Conservation (phyloP, 2,113 vertebrate species). For the Psammodynastes pulverulentus region DNA sequence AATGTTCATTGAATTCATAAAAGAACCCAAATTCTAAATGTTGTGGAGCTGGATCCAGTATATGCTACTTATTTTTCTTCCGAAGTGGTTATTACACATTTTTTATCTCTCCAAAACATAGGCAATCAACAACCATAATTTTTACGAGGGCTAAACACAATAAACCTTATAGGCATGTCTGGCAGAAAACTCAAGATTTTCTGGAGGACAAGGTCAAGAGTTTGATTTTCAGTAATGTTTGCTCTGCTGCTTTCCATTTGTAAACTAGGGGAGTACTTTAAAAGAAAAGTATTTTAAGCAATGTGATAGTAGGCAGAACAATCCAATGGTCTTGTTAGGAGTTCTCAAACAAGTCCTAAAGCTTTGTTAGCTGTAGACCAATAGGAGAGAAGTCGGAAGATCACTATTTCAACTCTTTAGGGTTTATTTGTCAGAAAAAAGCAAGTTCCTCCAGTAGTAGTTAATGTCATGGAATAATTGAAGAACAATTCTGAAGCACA, state of each 20-base stretch:
- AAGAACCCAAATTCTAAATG: background rate
- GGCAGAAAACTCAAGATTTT: background rate
- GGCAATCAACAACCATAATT: background rate
- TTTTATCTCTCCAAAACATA: background rate
- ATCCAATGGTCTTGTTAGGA: background rate
- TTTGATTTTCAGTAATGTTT: background rate
- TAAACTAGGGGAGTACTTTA: background rate
- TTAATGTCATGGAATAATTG: background rate
- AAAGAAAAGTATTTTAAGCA: background rate
- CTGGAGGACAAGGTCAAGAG: background rate
- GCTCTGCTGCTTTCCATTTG: background rate
- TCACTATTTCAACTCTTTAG: background rate
- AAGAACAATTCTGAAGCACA: background rate
- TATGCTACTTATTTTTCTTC: background rate
- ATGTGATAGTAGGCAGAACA: background rate
- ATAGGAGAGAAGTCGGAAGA: background rate
- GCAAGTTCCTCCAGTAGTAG: background rate
- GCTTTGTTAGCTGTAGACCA: background rate
- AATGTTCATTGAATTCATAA: background rate
- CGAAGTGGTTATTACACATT: background rate
- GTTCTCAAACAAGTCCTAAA: background rate
- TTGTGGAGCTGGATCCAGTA: background rate
- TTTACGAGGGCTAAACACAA: background rate
- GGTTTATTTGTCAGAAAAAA: background rate
- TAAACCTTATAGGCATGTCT: background rate